phyloP scores from a whole-genome alignment of 2,113 vertebrate genomes.

The Lophius piscatorius region DNA sequence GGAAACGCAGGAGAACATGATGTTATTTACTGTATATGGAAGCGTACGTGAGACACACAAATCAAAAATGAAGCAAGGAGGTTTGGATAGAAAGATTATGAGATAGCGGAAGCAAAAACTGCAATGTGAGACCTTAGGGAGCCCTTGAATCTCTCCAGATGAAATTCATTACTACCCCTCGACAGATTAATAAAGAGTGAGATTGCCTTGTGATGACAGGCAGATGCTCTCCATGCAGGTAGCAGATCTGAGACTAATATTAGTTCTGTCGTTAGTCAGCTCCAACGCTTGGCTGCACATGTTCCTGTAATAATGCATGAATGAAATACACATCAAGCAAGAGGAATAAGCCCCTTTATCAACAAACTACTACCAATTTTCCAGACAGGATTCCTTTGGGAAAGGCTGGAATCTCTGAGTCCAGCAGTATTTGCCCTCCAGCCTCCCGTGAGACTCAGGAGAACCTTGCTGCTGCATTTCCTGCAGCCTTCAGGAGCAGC shows the following conservation, averaged over 20 bases:
- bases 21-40: constrained; percentile 1
- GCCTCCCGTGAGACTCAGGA: constrained; percentile 40
- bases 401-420: constrained; percentile 24
- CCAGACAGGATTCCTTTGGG: constrained; percentile 26
- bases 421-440: constrained; percentile 53
- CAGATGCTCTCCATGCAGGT: constrained; percentile 66
- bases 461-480: constrained; percentile 27
- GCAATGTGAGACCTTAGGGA: constrained; percentile 44
- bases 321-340: no score
- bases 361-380: constrained; percentile 7
- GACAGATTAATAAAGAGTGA: constrained; percentile 49
- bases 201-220: constrained; percentile 50
- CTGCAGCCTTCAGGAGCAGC: not conserved
- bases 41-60: constrained; percentile 6
- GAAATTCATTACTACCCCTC: constrained; percentile 51
- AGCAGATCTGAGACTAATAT: constrained; percentile 35
- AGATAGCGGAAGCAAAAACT: constrained; percentile 6
- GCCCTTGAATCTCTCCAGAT: constrained; percentile 53
- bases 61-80: constrained; percentile 11
- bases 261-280: constrained; percentile 37
- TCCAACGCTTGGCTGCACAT: constrained; percentile 5
- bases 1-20: not conserved
- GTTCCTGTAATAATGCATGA: constrained; percentile 4
- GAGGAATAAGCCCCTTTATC: constrained; percentile 12
- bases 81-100: constrained; percentile 8